Evolutionary conservation across 35 echinoderm and acorn worm species (phyloP).

Genomic region (Heliocidaris tuberculata): DNA sequence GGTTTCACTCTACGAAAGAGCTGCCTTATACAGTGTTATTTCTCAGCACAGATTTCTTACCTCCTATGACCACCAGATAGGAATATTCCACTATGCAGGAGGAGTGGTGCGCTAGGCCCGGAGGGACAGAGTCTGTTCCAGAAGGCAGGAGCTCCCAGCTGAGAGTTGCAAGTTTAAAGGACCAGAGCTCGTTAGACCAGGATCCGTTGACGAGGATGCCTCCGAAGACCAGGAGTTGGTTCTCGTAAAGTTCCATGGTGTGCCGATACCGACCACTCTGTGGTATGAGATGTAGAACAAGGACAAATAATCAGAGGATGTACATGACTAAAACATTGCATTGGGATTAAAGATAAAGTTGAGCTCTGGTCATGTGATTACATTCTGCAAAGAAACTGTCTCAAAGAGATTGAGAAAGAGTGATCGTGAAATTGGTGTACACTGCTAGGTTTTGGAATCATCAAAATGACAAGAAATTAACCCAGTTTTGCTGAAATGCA

Average conservation of each 20-base stretch:
- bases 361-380: too few species aligned
- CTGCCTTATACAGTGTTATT: too few species aligned
- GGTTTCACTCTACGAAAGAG: too few species aligned
- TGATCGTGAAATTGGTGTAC: too few species aligned
- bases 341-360: neutral
- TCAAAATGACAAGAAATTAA: too few species aligned
- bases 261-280: slow-evolving; percentile 82
- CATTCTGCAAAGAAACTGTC: too few species aligned
- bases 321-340: neutral
- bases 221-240: slow-evolving; percentile 79
- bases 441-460: too few species aligned
- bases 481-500: too few species aligned
- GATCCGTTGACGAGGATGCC: slow-evolving; percentile 60
- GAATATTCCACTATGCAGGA: slow-evolving; percentile 77
- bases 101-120: slow-evolving; percentile 69
- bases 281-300: neutral
- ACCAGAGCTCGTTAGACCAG: slow-evolving; percentile 85
- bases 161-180: slow-evolving; percentile 58
- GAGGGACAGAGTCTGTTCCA: slow-evolving; percentile 45
- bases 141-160: slow-evolving; percentile 64
- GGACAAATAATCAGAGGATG: neutral
- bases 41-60: slow-evolving; percentile 47
- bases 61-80: slow-evolving; percentile 77
- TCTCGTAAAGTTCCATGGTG: slow-evolving; percentile 65
- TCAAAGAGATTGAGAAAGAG: too few species aligned